A percentile compares a stretch with the other conserved stretches of the same genome.
Conservation (phyloP, 2,888 invertebrate genomes). For the Chrysodeixis includens region DNA sequence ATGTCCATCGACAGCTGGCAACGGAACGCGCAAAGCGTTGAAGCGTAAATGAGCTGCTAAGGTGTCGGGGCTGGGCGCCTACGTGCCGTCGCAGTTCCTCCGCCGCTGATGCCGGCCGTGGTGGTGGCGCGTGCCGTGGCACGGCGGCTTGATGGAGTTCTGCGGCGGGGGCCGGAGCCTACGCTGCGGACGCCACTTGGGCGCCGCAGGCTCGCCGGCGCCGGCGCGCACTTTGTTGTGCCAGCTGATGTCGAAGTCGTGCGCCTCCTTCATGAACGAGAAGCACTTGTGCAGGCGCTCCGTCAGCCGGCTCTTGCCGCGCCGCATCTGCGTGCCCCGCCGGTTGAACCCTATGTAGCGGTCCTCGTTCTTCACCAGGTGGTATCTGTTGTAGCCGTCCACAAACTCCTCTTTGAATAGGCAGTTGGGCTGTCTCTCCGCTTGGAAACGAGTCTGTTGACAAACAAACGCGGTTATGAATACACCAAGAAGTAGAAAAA, state of each 20-base stretch:
- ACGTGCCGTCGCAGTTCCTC: constrained; percentile 86
- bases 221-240: constrained; percentile 90
- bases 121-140: constrained; percentile 83
- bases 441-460: constrained; percentile 87
- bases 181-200: constrained; percentile 84
- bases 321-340: constrained; percentile 88
- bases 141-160: constrained; percentile 81
- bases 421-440: constrained; percentile 89
- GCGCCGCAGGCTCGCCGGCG: constrained; percentile 62
- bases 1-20: constrained; percentile 87
- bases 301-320: constrained; percentile 78
- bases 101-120: constrained; percentile 84
- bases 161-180: constrained; percentile 77
- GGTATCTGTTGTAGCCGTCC: constrained; percentile 91
- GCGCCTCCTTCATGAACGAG: constrained; percentile 90
- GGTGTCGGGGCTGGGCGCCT: constrained; percentile 67
- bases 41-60: constrained; percentile 86
- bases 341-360: constrained; percentile 91
- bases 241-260: constrained; percentile 90
- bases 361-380: constrained; percentile 89
- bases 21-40: constrained; percentile 87
- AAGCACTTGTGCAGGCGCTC: constrained; percentile 88
- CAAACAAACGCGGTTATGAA: constrained; percentile 44
- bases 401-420: constrained; percentile 91
- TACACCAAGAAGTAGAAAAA: background rate